A percentile compares a stretch with the other conserved stretches of the same genome.
phyloP scores from a whole-genome alignment of 2,888 invertebrate genomes.

The Itoplectis maculator region DNA sequence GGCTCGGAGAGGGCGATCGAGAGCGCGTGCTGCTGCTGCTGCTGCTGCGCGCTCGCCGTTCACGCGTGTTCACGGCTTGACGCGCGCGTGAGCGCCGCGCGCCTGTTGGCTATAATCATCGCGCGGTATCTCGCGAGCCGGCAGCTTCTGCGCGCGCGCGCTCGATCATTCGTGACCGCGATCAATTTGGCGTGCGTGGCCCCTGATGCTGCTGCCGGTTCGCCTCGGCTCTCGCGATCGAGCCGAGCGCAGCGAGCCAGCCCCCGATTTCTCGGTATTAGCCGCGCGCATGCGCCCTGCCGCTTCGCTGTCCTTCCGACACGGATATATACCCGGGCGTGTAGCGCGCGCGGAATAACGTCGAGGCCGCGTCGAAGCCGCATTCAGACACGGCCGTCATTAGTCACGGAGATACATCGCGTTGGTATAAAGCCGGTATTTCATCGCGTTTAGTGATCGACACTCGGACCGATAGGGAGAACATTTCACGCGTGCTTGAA shows the following conservation, averaged over 20 bases:
- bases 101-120: slow-evolving; percentile 46
- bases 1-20: slow-evolving; percentile 11
- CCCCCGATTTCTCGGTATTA: slow-evolving; percentile 39
- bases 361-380: not conserved
- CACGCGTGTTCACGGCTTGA: slow-evolving; percentile 48
- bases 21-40: slow-evolving; percentile 42
- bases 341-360: not conserved
- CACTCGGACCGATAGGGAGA: too few species aligned
- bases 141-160: not conserved
- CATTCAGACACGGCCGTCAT: slow-evolving; percentile 22
- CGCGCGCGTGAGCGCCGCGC: not conserved
- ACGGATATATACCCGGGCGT: too few species aligned
- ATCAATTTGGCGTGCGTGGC: slow-evolving; percentile 63
- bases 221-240: too few species aligned
- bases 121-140: not conserved
- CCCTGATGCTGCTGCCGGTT: too few species aligned
- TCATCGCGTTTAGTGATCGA: not conserved
- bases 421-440: not conserved
- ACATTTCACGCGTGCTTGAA: too few species aligned
- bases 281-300: too few species aligned
- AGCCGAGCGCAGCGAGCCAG: slow-evolving; percentile 6
- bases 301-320: slow-evolving; percentile 1
- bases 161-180: slow-evolving; percentile 57
- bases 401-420: slow-evolving; percentile 44
- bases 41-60: too few species aligned